Base-by-base conservation (phyloP, 1,140 invertebrate species). In the Formica exsecta region DNA sequence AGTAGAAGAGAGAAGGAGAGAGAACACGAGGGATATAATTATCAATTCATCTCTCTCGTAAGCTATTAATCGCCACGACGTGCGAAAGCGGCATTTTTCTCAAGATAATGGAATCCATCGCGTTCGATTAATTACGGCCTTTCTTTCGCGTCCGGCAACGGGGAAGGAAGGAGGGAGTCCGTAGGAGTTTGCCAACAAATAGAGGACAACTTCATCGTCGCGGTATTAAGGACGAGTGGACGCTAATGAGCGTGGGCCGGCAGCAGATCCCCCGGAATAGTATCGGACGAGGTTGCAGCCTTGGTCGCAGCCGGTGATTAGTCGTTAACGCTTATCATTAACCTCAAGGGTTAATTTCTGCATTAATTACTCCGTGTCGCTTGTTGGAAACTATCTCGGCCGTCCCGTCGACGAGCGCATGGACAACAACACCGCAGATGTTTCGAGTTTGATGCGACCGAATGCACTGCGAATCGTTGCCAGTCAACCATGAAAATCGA, bases 281-380 rank as follows among this genome's bases (percentile, higher is more conserved):
- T 89, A 89, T 89, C 88, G 83, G 87, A 48, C 79, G 44, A 54
- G 59, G 81, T 51, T 38, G 66, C 48, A 51, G 16, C 48, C 81
- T 64, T 44, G 83, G 83, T 85, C 87, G 61, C 85, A 89, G 76
- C 70, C 86, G 86, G 86, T 92, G 92, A 94, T 94, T 93, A 93
- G 92, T 92, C 90, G 91, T 92, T 92, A 92, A 92, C 92, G 92
- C 92, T 93, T 92, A 93, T 94, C 92, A 92, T 94, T 93, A 93
- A 93, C 92, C 93, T 81, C 79, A 29, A 61, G 57, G 93, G 93
- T 93, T 93, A 93, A 93, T 93, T 93, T 85, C 87, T 89, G 92
- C 92, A 92, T 92, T 90, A 91, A 92, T 93, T 93, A 90, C 89
- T 85, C 74, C 57, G 85, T 79, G 87, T 76, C 86, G 79, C 51